Evolutionary conservation across 30 jellyfish, hydroid and myxozoan species (phyloP), one percentile per base, ranked within the genome.

Genomic region (Cassiopea andromeda): DNA sequence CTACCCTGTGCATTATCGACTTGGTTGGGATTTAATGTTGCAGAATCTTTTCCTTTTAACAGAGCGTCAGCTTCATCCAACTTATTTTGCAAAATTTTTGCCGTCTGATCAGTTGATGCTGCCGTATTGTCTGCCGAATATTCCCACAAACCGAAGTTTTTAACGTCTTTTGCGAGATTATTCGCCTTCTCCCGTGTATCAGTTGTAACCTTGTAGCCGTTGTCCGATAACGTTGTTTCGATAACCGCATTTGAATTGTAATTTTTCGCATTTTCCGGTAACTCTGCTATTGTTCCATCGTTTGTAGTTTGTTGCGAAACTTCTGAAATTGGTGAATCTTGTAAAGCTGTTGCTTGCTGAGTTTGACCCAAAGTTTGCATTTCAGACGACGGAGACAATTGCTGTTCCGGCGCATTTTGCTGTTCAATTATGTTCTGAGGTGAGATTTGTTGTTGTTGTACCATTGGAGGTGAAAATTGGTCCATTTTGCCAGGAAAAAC

Each of bases 111-210:
- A 44, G 92, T 89, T 60, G 91, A 81, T 19, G 88, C 83, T 7
- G 92, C 96, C 1, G 97, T 74, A 86, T 95, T 91, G 48, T 91
- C 99, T 48, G 90, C 69, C 78, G 97, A 80, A 69, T 95, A 95
- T 77, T 95, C 99, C 96, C 97, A 90, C 72, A 95, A 66, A 1
- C 98, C 98, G 87, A 78, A 95, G 38, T 88, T 77, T 68, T 88
- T 89, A 1, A 95, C 96, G 78, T 95, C 97, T 43, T 94, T 91
- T 19, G 85, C 98, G 68, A 95, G 83, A 69, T 88, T 93, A 48
- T 88, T 91, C 74, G 96, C 98, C 27, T 87, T 89, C 15, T 83
- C 91, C 15, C 83, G 85, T 9, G 93, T 88, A 48, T 89, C 98
- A 0, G 94, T 85, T 71, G 94, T 92, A 6, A 87, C 92, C 78